phyloP scores from a whole-genome alignment of 2,888 invertebrate genomes.

The Nezara viridula region DNA sequence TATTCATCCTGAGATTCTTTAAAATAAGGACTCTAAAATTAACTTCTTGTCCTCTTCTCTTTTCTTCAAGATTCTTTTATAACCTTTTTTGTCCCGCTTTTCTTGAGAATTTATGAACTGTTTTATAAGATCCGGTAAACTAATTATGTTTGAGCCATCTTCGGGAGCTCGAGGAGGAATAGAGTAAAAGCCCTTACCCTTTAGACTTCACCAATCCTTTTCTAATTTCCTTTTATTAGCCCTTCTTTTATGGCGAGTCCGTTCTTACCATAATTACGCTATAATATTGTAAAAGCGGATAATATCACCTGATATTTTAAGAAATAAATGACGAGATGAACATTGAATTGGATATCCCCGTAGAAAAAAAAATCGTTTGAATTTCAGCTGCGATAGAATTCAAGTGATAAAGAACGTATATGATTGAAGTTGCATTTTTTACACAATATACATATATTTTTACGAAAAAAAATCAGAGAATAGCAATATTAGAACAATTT shows the following conservation, averaged over 20 bases:
- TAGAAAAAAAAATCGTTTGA: too few species aligned
- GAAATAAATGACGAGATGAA: background rate
- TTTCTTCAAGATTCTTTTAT: background rate
- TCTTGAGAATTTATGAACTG: background rate
- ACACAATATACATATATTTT: too few species aligned
- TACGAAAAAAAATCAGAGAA: too few species aligned
- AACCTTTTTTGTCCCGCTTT: background rate
- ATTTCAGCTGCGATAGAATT: too few species aligned
- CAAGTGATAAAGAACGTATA: too few species aligned
- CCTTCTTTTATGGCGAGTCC: background rate
- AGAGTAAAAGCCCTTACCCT: background rate
- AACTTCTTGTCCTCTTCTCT: conserved; percentile 5
- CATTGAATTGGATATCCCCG: too few species aligned
- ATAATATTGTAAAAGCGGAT: background rate
- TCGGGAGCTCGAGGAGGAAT: background rate
- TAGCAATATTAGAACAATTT: too few species aligned
- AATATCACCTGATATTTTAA: background rate
- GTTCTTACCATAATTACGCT: background rate
- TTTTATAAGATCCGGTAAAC: conserved; percentile 16
- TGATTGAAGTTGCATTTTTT: too few species aligned
- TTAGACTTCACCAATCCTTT: conserved; percentile 2
- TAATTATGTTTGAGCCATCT: background rate
- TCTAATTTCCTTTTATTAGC: background rate
- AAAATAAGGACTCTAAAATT: conserved; percentile 17
- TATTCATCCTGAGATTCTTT: background rate